Conservation (phyloP, 2,888 invertebrate species). For the Orthosia gothica region DNA sequence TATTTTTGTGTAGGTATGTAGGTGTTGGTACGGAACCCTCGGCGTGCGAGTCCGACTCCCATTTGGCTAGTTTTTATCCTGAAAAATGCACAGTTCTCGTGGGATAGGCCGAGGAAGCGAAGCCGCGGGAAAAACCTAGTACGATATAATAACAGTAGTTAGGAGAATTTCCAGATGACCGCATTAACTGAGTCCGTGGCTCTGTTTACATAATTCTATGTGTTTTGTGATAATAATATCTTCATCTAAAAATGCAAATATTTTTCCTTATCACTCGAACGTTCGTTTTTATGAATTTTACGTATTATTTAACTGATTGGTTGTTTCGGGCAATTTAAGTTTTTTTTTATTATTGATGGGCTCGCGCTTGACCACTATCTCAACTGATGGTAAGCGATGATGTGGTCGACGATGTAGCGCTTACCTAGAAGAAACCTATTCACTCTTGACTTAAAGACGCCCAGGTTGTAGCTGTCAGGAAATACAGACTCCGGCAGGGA, state of each 20-base stretch:
- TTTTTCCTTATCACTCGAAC: background rate
- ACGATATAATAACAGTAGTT: background rate
- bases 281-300: background rate
- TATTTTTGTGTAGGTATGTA: no score
- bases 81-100: background rate
- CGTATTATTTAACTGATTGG: no score
- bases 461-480: no score
- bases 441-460: no score
- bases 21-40: no score
- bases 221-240: slow-evolving; percentile 19
- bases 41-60: no score
- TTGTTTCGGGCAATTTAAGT: background rate
- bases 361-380: no score
- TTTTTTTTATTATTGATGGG: no score
- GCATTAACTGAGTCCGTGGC: slow-evolving; percentile 19
- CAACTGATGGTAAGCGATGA: no score
- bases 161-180: slow-evolving; percentile 39
- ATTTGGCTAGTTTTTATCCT: background rate
- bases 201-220: slow-evolving; percentile 28
- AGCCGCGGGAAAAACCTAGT: background rate
- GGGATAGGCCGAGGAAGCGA: background rate
- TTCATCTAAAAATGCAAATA: slow-evolving; percentile 6
- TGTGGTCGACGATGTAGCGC: no score
- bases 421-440: no score
- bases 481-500: no score